Evolutionary conservation across 2,888 invertebrate species (phyloP), one percentile per base, ranked within the genome.

Genomic region (Cordilura impudica): DNA sequence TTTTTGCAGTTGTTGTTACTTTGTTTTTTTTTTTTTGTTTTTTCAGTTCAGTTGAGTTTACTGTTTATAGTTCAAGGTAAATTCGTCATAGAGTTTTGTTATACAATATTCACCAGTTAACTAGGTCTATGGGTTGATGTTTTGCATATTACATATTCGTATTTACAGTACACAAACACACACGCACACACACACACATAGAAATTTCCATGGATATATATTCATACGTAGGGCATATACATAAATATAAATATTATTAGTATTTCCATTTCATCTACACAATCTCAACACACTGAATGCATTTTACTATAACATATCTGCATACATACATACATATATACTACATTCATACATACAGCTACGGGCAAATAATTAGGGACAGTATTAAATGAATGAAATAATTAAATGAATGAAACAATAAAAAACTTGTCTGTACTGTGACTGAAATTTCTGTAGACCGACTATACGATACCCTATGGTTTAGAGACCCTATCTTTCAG

Each of bases 41-140:
- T 49, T 43, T 18, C 6, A 21, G 21, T 49, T 47, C 18, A 78
- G 81, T 82, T 83, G 80, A 77, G 81, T 74, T 81, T 77, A 80
- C 69, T 61, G 65, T 75, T 80, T 84, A 86, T 87, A 85, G 87
- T 87, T 87, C 87, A 87, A 87, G 87, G 87, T 87, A 84, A 87
- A 83, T 82, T 84, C 83, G 76, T 84, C 83, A 80, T 79, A 84
- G 84, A 83, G 80, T 84, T 82, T 76, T 69, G 58, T 78, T 69
- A 67, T 67, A n/a, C n/a, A n/a, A 65, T 51, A 53, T 71, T 70
- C 45, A 56, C 16, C 47, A 58, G 58, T 71, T 47, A 51, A 65
- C 35, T 66, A 70, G 65, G 76, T 80, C 56, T 75, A 72, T 72
- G 26, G 56, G 67, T 75, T 65, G 14, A 47, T 69, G 51, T 54